A percentile compares a stretch with the other conserved stretches of the same genome.
Evolutionary conservation across 1,140 invertebrate species (phyloP).

Genomic region (Antheraea mylitta): DNA sequence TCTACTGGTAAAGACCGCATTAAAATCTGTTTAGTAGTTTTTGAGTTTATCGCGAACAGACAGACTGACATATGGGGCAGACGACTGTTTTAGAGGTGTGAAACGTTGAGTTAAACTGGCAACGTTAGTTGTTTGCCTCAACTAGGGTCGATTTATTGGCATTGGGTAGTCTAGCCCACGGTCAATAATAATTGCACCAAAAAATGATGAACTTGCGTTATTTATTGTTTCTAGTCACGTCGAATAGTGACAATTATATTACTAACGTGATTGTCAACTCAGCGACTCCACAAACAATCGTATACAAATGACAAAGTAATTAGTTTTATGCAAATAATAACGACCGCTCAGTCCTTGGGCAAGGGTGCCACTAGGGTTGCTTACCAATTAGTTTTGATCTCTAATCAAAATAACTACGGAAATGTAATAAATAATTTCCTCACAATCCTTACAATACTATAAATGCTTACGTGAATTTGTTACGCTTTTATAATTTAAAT

Average conservation of each 20-base stretch:
- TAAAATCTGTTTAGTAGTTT: too few species aligned
- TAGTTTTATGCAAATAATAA: slow-evolving; percentile 40
- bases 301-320: slow-evolving; percentile 26
- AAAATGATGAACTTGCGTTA: slow-evolving; percentile 17
- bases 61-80: too few species aligned
- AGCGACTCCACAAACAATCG: slow-evolving; percentile 26
- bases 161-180: not conserved
- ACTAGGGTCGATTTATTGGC: too few species aligned
- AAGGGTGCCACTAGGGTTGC: slow-evolving; percentile 4
- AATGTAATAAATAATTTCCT: too few species aligned
- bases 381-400: not conserved
- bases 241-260: slow-evolving; percentile 30
- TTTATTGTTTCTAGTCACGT: slow-evolving; percentile 23
- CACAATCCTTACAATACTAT: too few species aligned
- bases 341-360: slow-evolving; percentile 11
- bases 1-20: too few species aligned
- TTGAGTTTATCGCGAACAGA: too few species aligned
- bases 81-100: too few species aligned
- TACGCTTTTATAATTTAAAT: too few species aligned
- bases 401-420: not conserved
- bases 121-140: too few species aligned
- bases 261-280: slow-evolving; percentile 23
- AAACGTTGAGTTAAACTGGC: too few species aligned
- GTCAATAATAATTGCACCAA: not conserved
- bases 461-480: too few species aligned